A percentile compares a stretch with the other conserved stretches of the same genome.
Evolutionary conservation across 2,888 invertebrate species (phyloP).

Genomic region (Hirtodrosophila histrioides): DNA sequence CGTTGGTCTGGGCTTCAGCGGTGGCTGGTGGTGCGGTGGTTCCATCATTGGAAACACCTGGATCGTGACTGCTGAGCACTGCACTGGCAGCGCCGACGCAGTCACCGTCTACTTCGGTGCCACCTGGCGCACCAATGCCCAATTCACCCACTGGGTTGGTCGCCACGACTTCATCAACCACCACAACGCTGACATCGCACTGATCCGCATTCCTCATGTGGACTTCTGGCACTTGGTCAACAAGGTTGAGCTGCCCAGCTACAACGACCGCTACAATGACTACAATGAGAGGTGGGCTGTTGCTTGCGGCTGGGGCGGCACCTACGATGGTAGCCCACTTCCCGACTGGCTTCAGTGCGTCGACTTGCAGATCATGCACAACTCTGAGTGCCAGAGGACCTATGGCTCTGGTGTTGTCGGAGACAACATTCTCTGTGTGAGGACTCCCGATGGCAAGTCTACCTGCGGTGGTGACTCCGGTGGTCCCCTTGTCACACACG

Average conservation of each 20-base stretch:
- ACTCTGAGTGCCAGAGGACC: constrained; percentile 65
- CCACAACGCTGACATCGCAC: constrained; percentile 53
- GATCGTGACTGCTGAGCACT: constrained; percentile 73
- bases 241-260: constrained; percentile 53
- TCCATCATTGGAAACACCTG: constrained; percentile 56
- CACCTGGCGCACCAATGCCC: constrained; percentile 57
- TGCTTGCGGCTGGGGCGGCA: constrained; percentile 76
- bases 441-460: constrained; percentile 57
- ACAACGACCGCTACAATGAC: constrained; percentile 48
- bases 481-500: constrained; percentile 70
- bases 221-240: constrained; percentile 53
- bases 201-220: constrained; percentile 65
- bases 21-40: constrained; percentile 66
- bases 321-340: constrained; percentile 54
- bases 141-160: constrained; percentile 56
- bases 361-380: constrained; percentile 78
- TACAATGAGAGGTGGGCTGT: constrained; percentile 50
- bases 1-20: constrained; percentile 67
- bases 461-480: constrained; percentile 80
- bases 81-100: constrained; percentile 52
- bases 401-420: constrained; percentile 20
- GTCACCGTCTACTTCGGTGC: constrained; percentile 63
- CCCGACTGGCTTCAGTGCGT: constrained; percentile 80
- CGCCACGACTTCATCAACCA: constrained; percentile 50
- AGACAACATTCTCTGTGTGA: constrained; percentile 65